Evolutionary conservation across 2,888 invertebrate genomes (phyloP).

Genomic region (Parascotia fuliginaria): DNA sequence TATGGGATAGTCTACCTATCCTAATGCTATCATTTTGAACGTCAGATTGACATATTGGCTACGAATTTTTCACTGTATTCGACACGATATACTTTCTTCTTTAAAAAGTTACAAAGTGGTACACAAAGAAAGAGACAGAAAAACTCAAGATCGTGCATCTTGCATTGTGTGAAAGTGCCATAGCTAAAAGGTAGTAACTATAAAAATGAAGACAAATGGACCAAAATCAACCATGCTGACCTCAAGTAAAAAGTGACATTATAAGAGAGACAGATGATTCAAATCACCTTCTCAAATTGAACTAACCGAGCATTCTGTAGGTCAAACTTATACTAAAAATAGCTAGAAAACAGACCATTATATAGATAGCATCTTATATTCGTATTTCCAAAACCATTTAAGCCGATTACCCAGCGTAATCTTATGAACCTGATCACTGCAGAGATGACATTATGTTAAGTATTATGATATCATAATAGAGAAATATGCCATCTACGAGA

Average conservation of each 20-base stretch:
- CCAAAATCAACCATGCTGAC: too few relatives aligned
- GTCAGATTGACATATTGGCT: background rate
- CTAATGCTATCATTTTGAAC: background rate
- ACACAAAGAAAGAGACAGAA: too few relatives aligned
- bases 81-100: background rate
- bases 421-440: conserved; percentile 10
- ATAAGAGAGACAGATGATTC: too few relatives aligned
- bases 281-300: background rate
- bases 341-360: conserved; percentile 3
- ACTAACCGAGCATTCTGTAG: background rate
- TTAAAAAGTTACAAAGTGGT: background rate
- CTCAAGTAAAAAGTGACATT: too few relatives aligned
- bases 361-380: conserved; percentile 12
- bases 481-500: conserved; percentile 15
- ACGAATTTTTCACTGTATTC: background rate
- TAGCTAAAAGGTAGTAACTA: too few relatives aligned
- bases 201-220: too few relatives aligned
- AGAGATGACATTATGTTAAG: conserved; percentile 10
- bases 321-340: background rate
- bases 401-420: conserved; percentile 10
- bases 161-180: too few relatives aligned
- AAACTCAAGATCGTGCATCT: too few relatives aligned
- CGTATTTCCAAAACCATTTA: conserved; percentile 8
- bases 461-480: conserved; percentile 13
- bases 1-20: background rate